Conservation (phyloP, 2,797 vertebrate genomes). For the Vespertilio murinus region DNA sequence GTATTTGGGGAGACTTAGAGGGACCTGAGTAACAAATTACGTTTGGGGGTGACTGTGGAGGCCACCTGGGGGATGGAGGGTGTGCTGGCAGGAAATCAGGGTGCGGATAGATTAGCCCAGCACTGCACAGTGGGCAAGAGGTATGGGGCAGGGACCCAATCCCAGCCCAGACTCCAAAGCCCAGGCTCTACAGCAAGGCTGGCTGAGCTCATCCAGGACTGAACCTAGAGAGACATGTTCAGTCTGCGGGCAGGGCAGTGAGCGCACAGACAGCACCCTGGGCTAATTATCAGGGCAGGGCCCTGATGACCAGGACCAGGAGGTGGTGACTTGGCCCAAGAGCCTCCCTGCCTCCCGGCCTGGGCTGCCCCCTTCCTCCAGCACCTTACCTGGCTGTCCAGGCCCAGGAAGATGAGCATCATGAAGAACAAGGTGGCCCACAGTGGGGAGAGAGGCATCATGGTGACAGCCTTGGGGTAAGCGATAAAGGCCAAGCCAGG, state of each 20-base stretch:
- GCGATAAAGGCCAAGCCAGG: constrained; percentile 97
- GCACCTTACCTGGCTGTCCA: constrained; percentile 95
- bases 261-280: too few species aligned
- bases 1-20: neutral
- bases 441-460: constrained; percentile 98
- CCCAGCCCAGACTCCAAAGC: too few species aligned
- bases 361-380: neutral
- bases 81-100: neutral
- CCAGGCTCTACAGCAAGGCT: neutral
- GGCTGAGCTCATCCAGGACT: neutral
- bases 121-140: neutral
- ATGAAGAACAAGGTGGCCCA: constrained; percentile 98
- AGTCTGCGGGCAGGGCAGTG: too few species aligned
- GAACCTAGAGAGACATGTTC: neutral
- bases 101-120: neutral
- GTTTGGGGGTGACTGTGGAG: neutral
- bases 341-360: neutral
- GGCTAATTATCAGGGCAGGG: too few species aligned
- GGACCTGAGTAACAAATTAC: neutral
- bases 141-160: neutral
- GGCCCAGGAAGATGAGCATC: constrained; percentile 99
- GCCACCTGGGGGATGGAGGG: too few species aligned
- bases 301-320: neutral
- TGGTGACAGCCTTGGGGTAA: constrained; percentile 98
- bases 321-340: neutral